Evolutionary conservation across 2,888 invertebrate species (phyloP).

Genomic region (Tanaodytes sp.): DNA sequence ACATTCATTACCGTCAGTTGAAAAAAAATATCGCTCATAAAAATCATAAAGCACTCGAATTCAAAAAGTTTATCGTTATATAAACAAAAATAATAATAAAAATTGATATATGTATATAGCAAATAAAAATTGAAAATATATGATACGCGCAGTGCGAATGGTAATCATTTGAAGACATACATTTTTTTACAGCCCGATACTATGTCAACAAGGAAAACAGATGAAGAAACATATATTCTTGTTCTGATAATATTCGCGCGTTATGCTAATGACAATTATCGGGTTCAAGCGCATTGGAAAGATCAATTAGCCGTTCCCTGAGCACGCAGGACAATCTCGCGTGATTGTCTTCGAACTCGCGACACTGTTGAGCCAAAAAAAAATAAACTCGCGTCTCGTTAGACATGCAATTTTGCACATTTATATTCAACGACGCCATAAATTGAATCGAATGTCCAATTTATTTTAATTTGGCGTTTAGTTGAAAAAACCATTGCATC

Average conservation of each 20-base stretch:
- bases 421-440: constrained; percentile 45
- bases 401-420: constrained; percentile 42
- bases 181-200: too few species aligned
- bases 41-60: too few species aligned
- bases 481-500: constrained; percentile 8
- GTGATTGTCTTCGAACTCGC: constrained; percentile 47
- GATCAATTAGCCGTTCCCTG: constrained; percentile 66
- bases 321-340: constrained; percentile 49
- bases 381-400: constrained; percentile 40
- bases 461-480: constrained; percentile 23
- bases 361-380: constrained; percentile 20
- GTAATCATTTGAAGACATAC: too few species aligned
- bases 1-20: constrained; percentile 37
- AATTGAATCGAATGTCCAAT: constrained; percentile 42
- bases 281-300: constrained; percentile 70
- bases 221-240: constrained; percentile 48
- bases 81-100: too few species aligned
- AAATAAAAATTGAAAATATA: too few species aligned
- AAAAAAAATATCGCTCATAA: too few species aligned
- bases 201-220: too few species aligned
- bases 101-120: too few species aligned
- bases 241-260: constrained; percentile 57
- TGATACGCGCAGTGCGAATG: too few species aligned
- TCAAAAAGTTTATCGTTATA: too few species aligned
- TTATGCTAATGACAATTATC: constrained; percentile 69